Conservation (phyloP, 2,797 vertebrate species). For the Varecia variegata region DNA sequence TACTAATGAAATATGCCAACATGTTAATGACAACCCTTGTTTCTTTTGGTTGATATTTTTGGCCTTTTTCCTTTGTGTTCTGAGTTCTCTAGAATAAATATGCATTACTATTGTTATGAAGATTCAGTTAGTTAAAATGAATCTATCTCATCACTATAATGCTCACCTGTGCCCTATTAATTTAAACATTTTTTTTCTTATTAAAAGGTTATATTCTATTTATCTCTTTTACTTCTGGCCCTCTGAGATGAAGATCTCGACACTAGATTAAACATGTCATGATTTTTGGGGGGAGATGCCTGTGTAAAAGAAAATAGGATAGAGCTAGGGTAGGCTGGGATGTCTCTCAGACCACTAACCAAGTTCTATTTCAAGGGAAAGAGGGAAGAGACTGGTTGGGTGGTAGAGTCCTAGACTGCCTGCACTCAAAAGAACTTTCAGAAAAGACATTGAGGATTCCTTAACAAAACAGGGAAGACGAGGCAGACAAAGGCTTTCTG, state of each 20-base stretch:
- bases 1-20: not conserved
- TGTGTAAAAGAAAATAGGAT: not conserved
- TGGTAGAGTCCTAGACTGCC: not conserved
- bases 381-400: too few species aligned
- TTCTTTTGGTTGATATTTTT: not conserved
- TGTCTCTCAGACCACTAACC: not conserved
- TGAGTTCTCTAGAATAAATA: slow-evolving; percentile 25
- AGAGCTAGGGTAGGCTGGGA: not conserved
- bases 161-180: not conserved
- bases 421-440: not conserved
- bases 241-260: not conserved
- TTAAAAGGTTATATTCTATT: not conserved
- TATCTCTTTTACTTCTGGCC: not conserved
- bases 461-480: not conserved
- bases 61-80: not conserved
- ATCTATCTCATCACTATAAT: not conserved
- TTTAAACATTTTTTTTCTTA: too few species aligned
- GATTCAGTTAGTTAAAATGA: slow-evolving; percentile 25
- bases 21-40: not conserved
- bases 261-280: not conserved
- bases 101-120: slow-evolving; percentile 26
- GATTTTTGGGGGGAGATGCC: not conserved
- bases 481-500: not conserved
- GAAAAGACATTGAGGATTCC: not conserved
- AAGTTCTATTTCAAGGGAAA: not conserved